Percentiles rank a stretch among this genome's conserved stretches.
Evolutionary conservation across 2,888 invertebrate species (phyloP).

Genomic region (Rhingia rostrata): DNA sequence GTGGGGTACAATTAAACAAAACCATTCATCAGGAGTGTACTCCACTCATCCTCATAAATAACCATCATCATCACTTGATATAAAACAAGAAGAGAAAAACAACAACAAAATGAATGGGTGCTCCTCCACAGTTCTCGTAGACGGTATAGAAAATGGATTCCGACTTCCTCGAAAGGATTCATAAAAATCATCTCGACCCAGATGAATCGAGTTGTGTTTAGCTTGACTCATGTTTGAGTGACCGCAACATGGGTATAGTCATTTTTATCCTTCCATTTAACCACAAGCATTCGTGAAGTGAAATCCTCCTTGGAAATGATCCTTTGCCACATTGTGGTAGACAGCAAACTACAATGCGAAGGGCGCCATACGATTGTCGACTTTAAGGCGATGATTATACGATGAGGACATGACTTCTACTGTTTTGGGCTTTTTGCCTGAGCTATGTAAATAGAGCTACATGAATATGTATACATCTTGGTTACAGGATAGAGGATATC

Average conservation of each 20-base stretch:
- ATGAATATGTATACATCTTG: neutral
- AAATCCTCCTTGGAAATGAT: neutral
- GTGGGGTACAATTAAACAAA: constrained; percentile 4
- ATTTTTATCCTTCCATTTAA: constrained; percentile 11
- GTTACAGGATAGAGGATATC: neutral
- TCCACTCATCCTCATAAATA: constrained; percentile 2
- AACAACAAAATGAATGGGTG: neutral
- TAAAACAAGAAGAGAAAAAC: neutral
- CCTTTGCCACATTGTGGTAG: no score
- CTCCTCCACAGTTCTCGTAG: neutral
- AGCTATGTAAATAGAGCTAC: no score
- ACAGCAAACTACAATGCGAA: neutral
- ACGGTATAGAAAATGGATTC: neutral
- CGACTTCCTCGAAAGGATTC: neutral
- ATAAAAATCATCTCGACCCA: constrained; percentile 7
- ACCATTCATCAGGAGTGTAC: neutral
- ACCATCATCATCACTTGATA: constrained; percentile 14
- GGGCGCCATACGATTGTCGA: neutral
- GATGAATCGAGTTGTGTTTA: neutral
- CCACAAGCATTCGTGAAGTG: constrained; percentile 3
- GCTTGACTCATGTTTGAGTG: constrained; percentile 5
- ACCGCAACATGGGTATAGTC: constrained; percentile 7
- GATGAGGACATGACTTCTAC: neutral
- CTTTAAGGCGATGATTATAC: neutral
- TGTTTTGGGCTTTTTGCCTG: no score